These are phyloP conservation scores for Pseudotriccus pelzelni DNA, from an alignment of 2,797 vertebrate species.

Conservation along the genomic window DNA sequence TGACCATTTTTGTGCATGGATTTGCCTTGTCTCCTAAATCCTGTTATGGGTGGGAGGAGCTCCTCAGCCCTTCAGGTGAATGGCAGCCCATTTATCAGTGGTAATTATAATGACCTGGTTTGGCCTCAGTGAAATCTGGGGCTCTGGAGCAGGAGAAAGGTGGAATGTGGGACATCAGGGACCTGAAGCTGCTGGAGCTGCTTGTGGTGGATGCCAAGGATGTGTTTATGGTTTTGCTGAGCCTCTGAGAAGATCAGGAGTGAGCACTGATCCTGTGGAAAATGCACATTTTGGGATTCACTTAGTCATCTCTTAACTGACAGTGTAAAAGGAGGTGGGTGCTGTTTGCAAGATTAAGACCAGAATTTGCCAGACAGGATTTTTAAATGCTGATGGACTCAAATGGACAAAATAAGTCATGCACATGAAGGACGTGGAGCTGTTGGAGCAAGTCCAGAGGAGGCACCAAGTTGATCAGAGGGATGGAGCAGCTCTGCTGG, in stretches of 20 bases:
- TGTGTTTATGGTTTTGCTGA: not conserved
- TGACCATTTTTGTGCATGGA: no score
- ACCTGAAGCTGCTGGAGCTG: not conserved
- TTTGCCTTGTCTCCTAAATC: not conserved
- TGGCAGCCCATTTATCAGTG: not conserved
- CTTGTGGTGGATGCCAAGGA: rapidly evolving
- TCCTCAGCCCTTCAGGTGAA: not conserved
- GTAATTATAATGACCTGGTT: not conserved
- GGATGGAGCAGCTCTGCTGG: not conserved
- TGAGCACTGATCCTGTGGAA: not conserved
- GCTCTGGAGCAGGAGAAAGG: not conserved
- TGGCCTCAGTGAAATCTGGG: not conserved
- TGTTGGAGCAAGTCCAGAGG: not conserved
- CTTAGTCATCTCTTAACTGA: not conserved
- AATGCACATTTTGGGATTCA: not conserved
- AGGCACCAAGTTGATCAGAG: not conserved
- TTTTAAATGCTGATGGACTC: not conserved
- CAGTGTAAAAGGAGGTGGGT: not conserved
- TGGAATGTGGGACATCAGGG: not conserved
- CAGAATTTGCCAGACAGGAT: not conserved
- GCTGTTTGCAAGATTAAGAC: not conserved
- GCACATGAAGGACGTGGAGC: not conserved
- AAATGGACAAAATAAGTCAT: not conserved
- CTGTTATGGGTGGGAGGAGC: not conserved
- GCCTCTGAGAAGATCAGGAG: not conserved